phyloP scores from a whole-genome alignment of 2,797 vertebrate species.

The Notoglanidium macrostoma region DNA sequence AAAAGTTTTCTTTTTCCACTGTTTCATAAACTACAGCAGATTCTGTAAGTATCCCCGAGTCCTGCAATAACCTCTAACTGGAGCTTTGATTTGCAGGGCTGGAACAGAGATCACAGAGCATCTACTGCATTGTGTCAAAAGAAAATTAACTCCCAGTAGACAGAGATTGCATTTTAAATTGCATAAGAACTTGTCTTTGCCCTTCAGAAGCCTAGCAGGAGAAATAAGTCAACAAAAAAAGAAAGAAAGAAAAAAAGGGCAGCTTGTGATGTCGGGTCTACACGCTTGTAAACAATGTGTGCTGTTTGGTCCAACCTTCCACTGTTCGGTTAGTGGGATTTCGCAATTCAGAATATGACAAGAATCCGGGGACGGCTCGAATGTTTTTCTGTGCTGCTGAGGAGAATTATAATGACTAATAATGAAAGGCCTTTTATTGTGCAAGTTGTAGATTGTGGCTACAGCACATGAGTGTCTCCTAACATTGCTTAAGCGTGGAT shows the following conservation, averaged over 20 bases:
- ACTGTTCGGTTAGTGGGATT: conserved; percentile 46
- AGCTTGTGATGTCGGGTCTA: conserved; percentile 6
- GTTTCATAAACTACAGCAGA: not conserved
- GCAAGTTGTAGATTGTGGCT: conserved; percentile 8
- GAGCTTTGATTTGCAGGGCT: conserved; percentile 55
- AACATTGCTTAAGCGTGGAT: not conserved
- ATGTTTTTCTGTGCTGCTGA: conserved; percentile 28
- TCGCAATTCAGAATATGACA: conserved; percentile 52
- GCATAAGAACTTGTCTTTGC: conserved; percentile 54
- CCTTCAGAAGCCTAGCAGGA: conserved; percentile 52
- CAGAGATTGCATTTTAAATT: conserved; percentile 64
- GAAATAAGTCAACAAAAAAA: not conserved
- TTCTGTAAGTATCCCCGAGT: conserved; percentile 14
- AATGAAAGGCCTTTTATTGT: conserved; percentile 38
- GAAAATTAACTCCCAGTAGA: conserved; percentile 32
- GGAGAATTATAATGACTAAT: conserved; percentile 40
- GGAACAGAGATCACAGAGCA: conserved; percentile 66
- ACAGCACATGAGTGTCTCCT: conserved; percentile 14
- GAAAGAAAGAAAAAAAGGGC: not conserved
- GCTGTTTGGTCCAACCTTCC: conserved; percentile 32
- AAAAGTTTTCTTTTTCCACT: not conserved
- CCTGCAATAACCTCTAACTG: conserved; percentile 35
- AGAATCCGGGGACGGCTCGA: conserved; percentile 33
- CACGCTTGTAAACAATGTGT: conserved; percentile 43
- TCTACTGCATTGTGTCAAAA: conserved; percentile 74